Evolutionary conservation across 2,113 vertebrate species (phyloP).

Genomic region (Pontoporia blainvillei): DNA sequence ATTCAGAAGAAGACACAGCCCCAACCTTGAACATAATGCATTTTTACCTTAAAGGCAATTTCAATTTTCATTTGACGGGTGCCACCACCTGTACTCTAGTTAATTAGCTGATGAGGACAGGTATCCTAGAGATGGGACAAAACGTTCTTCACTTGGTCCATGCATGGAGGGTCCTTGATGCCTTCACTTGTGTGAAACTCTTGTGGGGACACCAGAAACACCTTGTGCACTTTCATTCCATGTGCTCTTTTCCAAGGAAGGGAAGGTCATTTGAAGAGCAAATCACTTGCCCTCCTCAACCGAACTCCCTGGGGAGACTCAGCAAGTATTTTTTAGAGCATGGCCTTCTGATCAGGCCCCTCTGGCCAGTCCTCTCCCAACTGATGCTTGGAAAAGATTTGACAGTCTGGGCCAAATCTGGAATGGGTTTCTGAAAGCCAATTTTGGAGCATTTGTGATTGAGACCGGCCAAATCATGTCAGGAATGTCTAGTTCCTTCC

Average conservation of each 20-base stretch:
- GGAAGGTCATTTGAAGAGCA: not conserved
- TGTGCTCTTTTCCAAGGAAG: not conserved
- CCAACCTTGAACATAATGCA: not conserved
- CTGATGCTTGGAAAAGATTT: not conserved
- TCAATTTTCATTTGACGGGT: not conserved
- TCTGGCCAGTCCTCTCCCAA: not conserved
- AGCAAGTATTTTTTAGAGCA: not conserved
- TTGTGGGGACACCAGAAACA: not conserved
- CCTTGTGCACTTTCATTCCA: not conserved
- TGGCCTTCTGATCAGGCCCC: not conserved
- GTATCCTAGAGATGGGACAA: accelerated
- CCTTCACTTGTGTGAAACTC: not conserved
- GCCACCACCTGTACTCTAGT: too few relatives aligned
- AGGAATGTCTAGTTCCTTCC: constrained; percentile 25
- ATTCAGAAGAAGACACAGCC: not conserved
- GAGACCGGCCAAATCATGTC: constrained; percentile 29
- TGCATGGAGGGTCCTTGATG: not conserved
- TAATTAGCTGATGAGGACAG: not conserved
- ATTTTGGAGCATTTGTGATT: not conserved
- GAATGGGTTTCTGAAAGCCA: not conserved
- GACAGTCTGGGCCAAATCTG: not conserved
- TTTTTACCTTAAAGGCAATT: not conserved
- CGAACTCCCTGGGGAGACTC: not conserved
- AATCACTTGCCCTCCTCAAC: not conserved
- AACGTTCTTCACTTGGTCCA: accelerated